Evolutionary conservation across 2,888 invertebrate genomes (phyloP).

Genomic region (Napeogenes inachia): DNA sequence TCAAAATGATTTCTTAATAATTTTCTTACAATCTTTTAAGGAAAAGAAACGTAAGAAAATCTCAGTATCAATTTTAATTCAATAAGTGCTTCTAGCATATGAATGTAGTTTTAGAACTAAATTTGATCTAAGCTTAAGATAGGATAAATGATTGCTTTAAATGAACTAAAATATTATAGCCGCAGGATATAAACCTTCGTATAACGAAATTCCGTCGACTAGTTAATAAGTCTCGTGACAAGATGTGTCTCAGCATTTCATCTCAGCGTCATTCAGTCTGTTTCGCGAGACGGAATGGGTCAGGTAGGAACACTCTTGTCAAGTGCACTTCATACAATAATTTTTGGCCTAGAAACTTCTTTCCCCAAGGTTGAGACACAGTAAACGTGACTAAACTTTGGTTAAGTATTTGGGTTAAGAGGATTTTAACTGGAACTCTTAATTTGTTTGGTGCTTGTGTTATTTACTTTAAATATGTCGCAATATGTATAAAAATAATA

Average conservation of each 20-base stretch:
- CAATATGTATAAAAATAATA: too few relatives aligned
- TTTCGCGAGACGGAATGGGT: slow-evolving; percentile 25
- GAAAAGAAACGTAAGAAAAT: too few relatives aligned
- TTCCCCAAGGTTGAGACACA: slow-evolving; percentile 29
- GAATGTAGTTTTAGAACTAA: too few relatives aligned
- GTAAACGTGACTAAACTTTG: slow-evolving; percentile 30
- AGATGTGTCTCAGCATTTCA: slow-evolving; percentile 9
- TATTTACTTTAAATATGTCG: too few relatives aligned
- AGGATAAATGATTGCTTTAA: too few relatives aligned
- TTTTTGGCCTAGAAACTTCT: slow-evolving; percentile 30
- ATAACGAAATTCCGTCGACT: neutral
- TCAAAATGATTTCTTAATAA: too few relatives aligned
- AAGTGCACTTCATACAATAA: slow-evolving; percentile 29
- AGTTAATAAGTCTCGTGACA: slow-evolving; percentile 16
- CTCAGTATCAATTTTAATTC: too few relatives aligned
- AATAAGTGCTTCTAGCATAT: too few relatives aligned
- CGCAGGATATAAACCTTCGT: too few relatives aligned
- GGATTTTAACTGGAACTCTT: slow-evolving; percentile 15
- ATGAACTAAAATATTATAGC: too few relatives aligned
- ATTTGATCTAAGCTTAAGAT: too few relatives aligned
- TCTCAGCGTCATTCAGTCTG: slow-evolving; percentile 25
- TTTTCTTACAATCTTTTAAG: too few relatives aligned
- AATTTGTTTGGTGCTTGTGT: slow-evolving; percentile 1
- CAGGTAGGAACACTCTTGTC: slow-evolving; percentile 29
- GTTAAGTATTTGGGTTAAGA: slow-evolving; percentile 22